Base-by-base conservation (phyloP, 1,140 invertebrate genomes). In the Dufourea novaeangliae region DNA sequence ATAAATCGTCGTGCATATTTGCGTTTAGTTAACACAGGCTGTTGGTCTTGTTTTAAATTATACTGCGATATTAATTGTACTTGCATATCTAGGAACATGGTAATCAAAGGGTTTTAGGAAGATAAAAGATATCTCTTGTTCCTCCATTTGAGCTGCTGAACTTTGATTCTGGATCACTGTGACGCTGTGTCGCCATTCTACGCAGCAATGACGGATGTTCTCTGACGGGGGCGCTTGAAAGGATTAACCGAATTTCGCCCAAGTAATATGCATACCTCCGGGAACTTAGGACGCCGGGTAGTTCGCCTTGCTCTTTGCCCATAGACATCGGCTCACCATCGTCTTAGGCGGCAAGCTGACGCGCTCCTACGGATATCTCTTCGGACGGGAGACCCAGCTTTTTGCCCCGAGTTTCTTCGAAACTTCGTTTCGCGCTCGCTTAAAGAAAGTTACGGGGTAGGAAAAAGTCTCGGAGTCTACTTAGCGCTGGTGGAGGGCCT, bases 391-490 rank as follows among this genome's bases (percentile, higher is more conserved):
- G 22, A 27, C 22, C 62, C 54, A 1, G 14, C n/a, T 14, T 12
- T 54, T 76, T 76, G 22, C 59, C 2, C n/a, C 59, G 37, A 79
- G 71, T 79, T 79, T 79, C n/a, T 59, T 74, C 25, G 56, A 71
- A 77, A 77, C 74, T 77, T 77, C 67, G 37, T 77, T 77, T 77
- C n/a, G 34, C 66, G 29, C 66, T 62, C 44, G 74, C 37, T 61
- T 54, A 54, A 62, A 34, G n/a, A 62, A 77, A 77, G 41, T 77
- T 41, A 22, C 4, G 20, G 25, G 25, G 6, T n/a, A n/a, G 41
- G 25, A 37, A 61, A 71, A 77, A 37, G 29, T 20, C 20, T 5
- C 32, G 62, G 17, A 2, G n/a, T 44, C 57, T 22, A 41, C 62
- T 64, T 44, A 44, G 39, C 62, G 1, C 10, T 39, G 17, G 22